Conservation (phyloP, 2,888 invertebrate species). For the Eurois occulta region DNA sequence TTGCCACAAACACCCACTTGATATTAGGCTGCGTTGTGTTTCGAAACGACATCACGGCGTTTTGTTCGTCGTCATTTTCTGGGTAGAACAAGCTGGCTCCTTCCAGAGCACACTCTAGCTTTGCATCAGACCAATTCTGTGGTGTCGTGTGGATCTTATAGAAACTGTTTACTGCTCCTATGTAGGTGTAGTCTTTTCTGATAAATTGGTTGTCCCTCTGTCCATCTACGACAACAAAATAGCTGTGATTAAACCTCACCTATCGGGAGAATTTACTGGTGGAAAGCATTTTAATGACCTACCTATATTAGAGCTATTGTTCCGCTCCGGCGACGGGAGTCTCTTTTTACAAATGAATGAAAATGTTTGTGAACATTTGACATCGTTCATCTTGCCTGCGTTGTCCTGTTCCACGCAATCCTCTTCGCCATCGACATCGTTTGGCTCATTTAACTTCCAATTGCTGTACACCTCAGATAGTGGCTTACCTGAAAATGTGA, state of each 20-base stretch:
- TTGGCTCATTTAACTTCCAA: background rate
- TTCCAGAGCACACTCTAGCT: background rate
- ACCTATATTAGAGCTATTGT: constrained; percentile 76
- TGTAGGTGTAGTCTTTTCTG: background rate
- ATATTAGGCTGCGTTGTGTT: background rate
- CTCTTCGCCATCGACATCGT: background rate
- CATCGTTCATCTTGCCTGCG: constrained; percentile 73
- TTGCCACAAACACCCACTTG: constrained; percentile 1
- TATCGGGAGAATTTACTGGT: background rate
- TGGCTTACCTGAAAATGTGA: background rate
- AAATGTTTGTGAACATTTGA: constrained; percentile 68
- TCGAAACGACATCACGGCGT: constrained; percentile 3
- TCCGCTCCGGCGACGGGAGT: constrained; percentile 65
- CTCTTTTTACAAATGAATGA: constrained; percentile 83
- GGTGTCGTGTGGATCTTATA: constrained; percentile 1
- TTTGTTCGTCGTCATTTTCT: background rate
- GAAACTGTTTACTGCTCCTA: background rate
- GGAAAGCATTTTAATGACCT: background rate
- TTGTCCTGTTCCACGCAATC: constrained; percentile 3
- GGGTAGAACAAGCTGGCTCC: constrained; percentile 10
- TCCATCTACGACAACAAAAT: background rate
- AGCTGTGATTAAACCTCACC: background rate
- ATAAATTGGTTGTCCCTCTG: too few relatives aligned
- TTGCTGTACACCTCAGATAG: background rate
- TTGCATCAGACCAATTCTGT: background rate